Evolutionary conservation across 2,797 vertebrate species (phyloP).

Genomic region (Pseudochirops cupreus): DNA sequence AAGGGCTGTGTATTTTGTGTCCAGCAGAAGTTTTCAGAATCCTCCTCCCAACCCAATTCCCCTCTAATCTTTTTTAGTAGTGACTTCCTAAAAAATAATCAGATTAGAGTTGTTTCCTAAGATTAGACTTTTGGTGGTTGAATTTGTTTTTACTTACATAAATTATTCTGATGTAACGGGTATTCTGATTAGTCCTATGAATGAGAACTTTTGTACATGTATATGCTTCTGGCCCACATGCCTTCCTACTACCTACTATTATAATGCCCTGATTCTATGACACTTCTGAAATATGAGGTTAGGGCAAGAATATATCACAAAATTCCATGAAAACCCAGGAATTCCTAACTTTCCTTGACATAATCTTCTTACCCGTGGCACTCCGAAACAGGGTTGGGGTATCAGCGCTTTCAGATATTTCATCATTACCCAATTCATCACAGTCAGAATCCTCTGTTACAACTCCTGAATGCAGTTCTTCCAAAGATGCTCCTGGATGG

Average conservation of each 20-base stretch:
- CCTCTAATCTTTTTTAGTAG: neutral
- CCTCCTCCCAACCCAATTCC: neutral
- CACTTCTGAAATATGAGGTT: neutral
- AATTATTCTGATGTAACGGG: neutral
- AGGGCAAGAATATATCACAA: neutral
- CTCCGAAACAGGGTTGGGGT: neutral
- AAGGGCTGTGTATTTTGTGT: neutral
- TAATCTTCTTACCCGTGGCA: neutral
- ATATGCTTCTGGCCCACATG: neutral
- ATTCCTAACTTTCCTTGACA: neutral
- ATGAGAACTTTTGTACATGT: neutral
- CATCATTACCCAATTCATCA: neutral
- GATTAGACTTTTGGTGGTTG: neutral
- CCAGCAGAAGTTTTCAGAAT: no score
- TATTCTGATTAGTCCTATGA: neutral
- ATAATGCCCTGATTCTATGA: neutral
- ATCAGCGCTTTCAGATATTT: neutral
- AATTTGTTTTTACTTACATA: conserved; percentile 13
- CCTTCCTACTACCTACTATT: neutral
- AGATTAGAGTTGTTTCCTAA: neutral
- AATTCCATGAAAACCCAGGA: neutral
- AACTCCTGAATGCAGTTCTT: neutral
- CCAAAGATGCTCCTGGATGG: neutral
- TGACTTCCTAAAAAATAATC: neutral
- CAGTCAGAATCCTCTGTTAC: conserved; percentile 6